Conservation (phyloP, 2,797 vertebrate species). For the Alauda arvensis region DNA sequence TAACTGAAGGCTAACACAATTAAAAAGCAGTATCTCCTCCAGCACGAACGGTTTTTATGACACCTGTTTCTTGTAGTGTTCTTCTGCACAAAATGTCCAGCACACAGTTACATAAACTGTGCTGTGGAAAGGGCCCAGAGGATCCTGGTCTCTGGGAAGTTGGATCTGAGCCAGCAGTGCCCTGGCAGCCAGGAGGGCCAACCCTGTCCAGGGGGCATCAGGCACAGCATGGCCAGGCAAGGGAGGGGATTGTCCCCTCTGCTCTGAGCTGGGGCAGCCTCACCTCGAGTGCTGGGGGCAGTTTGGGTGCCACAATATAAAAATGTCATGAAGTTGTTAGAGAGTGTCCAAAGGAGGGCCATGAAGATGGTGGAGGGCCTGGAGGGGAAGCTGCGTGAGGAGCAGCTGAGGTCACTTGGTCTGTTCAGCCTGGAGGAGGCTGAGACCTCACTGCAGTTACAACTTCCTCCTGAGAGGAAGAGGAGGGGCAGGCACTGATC, state of each 20-base stretch:
- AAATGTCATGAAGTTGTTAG: background rate
- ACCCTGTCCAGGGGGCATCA: background rate
- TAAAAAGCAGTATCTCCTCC: background rate
- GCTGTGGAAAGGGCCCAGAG: background rate
- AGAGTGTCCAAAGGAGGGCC: background rate
- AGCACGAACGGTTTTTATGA: background rate
- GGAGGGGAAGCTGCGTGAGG: fast-evolving
- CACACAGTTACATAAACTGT: background rate
- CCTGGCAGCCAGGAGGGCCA: background rate
- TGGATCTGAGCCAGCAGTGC: background rate
- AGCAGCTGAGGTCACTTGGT: background rate
- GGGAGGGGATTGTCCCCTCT: background rate
- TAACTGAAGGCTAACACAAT: background rate
- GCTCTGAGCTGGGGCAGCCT: fast-evolving
- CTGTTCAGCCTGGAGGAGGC: background rate
- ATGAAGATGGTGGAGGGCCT: background rate
- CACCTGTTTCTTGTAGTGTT: background rate
- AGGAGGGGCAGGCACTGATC: background rate
- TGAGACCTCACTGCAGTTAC: background rate
- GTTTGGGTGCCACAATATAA: background rate
- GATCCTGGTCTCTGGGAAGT: background rate
- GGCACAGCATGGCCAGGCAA: background rate
- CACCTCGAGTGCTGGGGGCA: background rate
- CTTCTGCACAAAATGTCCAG: background rate
- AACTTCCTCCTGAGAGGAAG: background rate